Conservation (phyloP, 2,113 vertebrate genomes). For the Laticauda laticaudata region DNA sequence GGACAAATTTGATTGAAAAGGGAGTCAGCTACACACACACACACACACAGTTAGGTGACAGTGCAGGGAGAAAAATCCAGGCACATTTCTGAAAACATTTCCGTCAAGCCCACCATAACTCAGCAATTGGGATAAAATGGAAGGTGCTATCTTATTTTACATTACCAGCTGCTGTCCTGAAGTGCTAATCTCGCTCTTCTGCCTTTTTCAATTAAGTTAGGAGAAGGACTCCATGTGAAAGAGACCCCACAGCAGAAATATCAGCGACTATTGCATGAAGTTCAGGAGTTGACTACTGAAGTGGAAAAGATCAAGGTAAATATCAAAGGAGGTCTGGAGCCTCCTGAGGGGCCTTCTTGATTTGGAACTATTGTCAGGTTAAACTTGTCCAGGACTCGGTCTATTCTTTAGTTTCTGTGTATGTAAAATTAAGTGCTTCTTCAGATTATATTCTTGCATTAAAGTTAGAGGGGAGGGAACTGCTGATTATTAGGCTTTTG, state of each 20-base stretch:
- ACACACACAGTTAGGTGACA: neutral
- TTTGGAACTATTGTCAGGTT: neutral
- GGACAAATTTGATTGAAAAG: neutral
- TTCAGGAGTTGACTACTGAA: slow-evolving; percentile 88
- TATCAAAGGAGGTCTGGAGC: neutral
- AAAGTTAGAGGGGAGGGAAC: neutral
- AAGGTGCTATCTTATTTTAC: neutral
- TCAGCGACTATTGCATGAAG: slow-evolving; percentile 89
- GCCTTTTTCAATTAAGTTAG: slow-evolving; percentile 70
- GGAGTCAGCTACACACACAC: neutral
- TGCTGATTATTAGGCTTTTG: neutral
- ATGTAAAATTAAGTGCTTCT: neutral
- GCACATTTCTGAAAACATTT: neutral
- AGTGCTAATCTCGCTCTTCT: neutral
- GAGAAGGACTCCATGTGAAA: slow-evolving; percentile 85
- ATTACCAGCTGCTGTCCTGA: neutral
- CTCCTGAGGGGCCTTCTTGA: neutral
- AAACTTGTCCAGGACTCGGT: neutral
- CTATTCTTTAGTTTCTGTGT: neutral
- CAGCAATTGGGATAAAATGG: neutral
- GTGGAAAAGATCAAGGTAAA: slow-evolving; percentile 89
- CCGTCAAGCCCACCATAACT: neutral
- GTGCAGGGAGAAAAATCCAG: no score
- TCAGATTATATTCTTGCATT: neutral
- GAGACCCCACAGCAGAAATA: slow-evolving; percentile 96